A percentile compares a stretch with the other conserved stretches of the same genome.
These are phyloP conservation scores for Gila robusta DNA, from an alignment of 2,797 vertebrate species.

Conservation along the genomic window DNA sequence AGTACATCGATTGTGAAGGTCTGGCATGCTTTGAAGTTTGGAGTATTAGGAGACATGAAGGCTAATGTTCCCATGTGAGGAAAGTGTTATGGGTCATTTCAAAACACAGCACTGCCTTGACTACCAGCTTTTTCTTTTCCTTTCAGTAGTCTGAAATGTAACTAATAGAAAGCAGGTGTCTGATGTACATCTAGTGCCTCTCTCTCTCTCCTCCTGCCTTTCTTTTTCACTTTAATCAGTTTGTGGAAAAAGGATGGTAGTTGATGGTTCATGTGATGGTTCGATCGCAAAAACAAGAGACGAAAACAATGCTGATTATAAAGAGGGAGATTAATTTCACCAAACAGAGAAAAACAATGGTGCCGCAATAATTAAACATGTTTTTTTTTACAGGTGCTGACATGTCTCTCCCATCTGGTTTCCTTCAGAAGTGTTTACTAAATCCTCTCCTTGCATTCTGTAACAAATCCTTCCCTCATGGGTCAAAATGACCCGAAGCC, in stretches of 20 bases:
- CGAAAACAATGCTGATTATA: not conserved
- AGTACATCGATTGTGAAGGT: constrained; percentile 24
- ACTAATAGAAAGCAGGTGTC: constrained; percentile 29
- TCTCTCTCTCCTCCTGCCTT: not conserved
- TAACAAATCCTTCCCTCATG: no score
- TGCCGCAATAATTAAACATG: not conserved
- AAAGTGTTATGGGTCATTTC: constrained; percentile 44
- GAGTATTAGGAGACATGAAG: constrained; percentile 43
- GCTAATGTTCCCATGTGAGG: constrained; percentile 52
- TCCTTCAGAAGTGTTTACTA: not conserved
- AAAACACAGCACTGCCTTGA: constrained; percentile 16
- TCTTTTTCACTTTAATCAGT: constrained; percentile 5
- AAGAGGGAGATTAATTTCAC: not conserved
- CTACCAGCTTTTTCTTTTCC: not conserved
- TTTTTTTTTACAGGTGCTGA: not conserved
- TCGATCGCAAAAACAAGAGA: not conserved
- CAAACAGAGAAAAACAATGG: not conserved
- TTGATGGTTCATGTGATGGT: not conserved
- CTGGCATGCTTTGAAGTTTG: constrained; percentile 50
- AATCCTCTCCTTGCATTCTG: not conserved
- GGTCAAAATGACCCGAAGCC: no score
- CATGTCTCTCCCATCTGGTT: not conserved
- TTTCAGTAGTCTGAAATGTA: constrained; percentile 19
- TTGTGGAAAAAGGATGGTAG: not conserved
- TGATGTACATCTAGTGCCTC: not conserved